Evolutionary conservation across 2,113 vertebrate genomes (phyloP).

Genomic region (Sinocyclocheilus anshuiensis): DNA sequence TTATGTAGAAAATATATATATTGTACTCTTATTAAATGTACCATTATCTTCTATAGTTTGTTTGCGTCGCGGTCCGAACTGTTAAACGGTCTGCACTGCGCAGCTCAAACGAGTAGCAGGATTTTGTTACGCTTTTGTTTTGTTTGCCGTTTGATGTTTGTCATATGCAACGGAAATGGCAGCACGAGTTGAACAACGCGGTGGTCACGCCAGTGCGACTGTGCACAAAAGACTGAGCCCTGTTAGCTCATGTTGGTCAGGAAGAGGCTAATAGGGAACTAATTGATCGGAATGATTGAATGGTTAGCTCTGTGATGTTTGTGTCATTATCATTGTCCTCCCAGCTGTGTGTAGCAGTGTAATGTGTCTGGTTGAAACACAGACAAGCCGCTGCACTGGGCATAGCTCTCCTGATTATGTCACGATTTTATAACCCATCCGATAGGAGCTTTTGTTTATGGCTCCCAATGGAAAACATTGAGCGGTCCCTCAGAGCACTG

Average conservation of each 20-base stretch:
- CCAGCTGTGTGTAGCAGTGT: constrained; percentile 8
- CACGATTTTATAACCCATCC: constrained; percentile 12
- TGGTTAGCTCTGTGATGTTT: neutral
- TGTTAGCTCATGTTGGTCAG: neutral
- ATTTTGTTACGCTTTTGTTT: too few species aligned
- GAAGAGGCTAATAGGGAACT: neutral
- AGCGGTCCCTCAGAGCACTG: constrained; percentile 17
- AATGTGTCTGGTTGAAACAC: neutral
- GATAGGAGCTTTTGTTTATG: constrained; percentile 7
- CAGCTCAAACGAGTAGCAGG: too few species aligned
- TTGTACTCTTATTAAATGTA: too few species aligned
- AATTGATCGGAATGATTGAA: neutral
- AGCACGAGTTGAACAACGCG: too few species aligned
- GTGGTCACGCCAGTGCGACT: too few species aligned
- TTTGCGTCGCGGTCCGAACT: too few species aligned
- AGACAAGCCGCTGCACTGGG: neutral
- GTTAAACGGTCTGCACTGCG: too few species aligned
- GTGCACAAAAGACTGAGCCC: too few species aligned
- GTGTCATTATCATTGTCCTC: neutral
- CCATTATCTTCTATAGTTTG: too few species aligned
- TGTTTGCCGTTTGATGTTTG: too few species aligned
- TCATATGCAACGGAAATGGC: too few species aligned
- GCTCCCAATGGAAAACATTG: constrained; percentile 28
- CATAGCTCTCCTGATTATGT: constrained; percentile 30
- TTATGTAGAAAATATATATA: too few species aligned